phyloP scores from a whole-genome alignment of 2,888 invertebrate species.

The Cristatella mucedo region DNA sequence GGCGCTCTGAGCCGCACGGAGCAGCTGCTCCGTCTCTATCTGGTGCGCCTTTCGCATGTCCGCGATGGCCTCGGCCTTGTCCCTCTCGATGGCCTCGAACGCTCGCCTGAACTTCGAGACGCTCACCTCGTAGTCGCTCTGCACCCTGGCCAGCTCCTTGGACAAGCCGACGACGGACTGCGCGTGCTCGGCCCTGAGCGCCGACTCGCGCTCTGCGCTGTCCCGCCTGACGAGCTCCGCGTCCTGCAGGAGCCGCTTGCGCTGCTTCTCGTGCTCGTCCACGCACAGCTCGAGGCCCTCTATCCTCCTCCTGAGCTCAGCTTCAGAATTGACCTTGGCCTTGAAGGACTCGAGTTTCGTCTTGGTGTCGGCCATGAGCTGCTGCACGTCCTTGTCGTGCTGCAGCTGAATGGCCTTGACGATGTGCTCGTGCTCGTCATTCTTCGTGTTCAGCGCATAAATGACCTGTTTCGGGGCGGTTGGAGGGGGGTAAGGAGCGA shows the following conservation, averaged over 20 bases:
- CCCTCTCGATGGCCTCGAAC: conserved; percentile 19
- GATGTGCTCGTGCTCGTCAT: conserved; percentile 36
- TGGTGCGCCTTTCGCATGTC: conserved; percentile 22
- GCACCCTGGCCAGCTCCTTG: conserved; percentile 25
- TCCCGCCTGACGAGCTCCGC: conserved; percentile 23
- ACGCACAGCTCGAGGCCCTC: conserved; percentile 21
- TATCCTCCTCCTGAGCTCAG: conserved; percentile 19
- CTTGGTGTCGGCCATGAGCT: conserved; percentile 28
- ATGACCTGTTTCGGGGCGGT: conserved; percentile 34
- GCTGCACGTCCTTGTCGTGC: conserved; percentile 32
- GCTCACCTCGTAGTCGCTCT: conserved; percentile 29
- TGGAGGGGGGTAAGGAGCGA: not conserved
- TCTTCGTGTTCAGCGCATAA: conserved; percentile 38
- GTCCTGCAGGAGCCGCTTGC: conserved; percentile 18
- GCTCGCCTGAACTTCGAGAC: conserved; percentile 21
- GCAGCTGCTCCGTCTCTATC: conserved; percentile 22
- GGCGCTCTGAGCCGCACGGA: conserved; percentile 16
- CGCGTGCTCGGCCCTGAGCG: conserved; percentile 23
- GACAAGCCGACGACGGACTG: conserved; percentile 24
- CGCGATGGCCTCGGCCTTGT: conserved; percentile 21
- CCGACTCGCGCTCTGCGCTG: conserved; percentile 21
- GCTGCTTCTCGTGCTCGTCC: conserved; percentile 21
- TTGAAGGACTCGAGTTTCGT: conserved; percentile 24
- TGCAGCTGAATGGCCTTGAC: conserved; percentile 28
- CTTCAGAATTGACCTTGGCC: conserved; percentile 19